A percentile compares a stretch with the other conserved stretches of the same genome.
Conservation (phyloP, 2,888 invertebrate species). For the Ptychoptera contaminata region DNA sequence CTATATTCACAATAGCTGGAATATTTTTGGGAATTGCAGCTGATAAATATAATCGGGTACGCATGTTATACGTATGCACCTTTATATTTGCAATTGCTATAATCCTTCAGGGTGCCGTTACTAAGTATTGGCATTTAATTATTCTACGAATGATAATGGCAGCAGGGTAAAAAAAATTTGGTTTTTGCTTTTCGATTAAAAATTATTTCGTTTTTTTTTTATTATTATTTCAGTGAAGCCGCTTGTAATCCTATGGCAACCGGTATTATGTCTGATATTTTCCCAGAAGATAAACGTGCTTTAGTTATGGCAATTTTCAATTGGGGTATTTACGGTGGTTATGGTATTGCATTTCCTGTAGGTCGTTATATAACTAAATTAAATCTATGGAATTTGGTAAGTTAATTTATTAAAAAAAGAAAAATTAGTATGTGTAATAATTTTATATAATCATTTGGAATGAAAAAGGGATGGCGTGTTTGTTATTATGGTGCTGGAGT, state of each 20-base stretch:
- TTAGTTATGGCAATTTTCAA: constrained; percentile 86
- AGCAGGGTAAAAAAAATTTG: constrained; percentile 42
- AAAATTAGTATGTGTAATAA: not conserved
- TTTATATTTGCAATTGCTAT: constrained; percentile 69
- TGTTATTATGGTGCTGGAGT: constrained; percentile 70
- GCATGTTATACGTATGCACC: constrained; percentile 60
- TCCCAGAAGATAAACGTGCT: constrained; percentile 66
- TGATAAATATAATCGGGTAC: constrained; percentile 61
- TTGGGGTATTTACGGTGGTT: constrained; percentile 92
- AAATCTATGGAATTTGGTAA: constrained; percentile 57
- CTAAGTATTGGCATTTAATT: constrained; percentile 80
- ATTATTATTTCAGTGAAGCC: constrained; percentile 43
- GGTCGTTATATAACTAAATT: constrained; percentile 67
- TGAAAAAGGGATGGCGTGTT: constrained; percentile 58
- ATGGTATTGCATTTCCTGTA: constrained; percentile 82
- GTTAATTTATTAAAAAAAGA: too few species aligned
- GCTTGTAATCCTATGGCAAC: constrained; percentile 79
- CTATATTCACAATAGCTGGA: constrained; percentile 78
- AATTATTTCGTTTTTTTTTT: not conserved
- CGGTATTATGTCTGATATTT: constrained; percentile 67
- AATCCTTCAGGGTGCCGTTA: constrained; percentile 68
- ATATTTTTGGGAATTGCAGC: constrained; percentile 71
- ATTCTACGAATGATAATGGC: constrained; percentile 73
- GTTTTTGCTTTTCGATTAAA: not conserved
- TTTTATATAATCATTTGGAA: not conserved